Percentiles rank a stretch among this genome's conserved stretches.
These are phyloP conservation scores for Agonopterix heracliana DNA, from an alignment of 2,888 invertebrate species.

Conservation along the genomic window DNA sequence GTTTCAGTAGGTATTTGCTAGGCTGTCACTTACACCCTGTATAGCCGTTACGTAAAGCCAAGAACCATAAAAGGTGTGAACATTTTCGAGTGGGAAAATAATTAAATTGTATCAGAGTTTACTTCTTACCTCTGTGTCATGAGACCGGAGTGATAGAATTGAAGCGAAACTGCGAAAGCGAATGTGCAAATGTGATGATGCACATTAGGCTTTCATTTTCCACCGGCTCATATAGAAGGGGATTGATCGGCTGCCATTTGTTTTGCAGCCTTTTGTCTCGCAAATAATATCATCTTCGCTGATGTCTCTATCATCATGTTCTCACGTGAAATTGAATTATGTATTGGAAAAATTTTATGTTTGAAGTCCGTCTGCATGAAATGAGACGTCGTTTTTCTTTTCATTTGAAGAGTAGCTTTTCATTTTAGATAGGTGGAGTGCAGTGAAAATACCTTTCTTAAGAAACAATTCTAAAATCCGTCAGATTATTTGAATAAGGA, in stretches of 20 bases:
- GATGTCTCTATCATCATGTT: slow-evolving; percentile 28
- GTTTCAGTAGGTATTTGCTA: too few species aligned
- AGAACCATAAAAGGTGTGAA: too few species aligned
- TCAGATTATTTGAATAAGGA: too few species aligned
- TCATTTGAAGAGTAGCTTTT: not conserved
- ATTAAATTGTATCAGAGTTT: too few species aligned
- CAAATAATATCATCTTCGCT: slow-evolving; percentile 27
- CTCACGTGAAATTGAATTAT: slow-evolving; percentile 28
- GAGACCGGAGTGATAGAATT: slow-evolving; percentile 34
- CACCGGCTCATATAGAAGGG: slow-evolving; percentile 30
- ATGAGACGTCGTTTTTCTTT: not conserved
- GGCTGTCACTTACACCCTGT: too few species aligned
- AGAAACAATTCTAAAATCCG: too few species aligned
- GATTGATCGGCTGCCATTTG: slow-evolving; percentile 59
- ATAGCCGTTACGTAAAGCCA: too few species aligned
- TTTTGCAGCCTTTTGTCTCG: slow-evolving; percentile 34
- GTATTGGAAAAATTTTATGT: not conserved
- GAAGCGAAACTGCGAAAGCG: slow-evolving; percentile 63
- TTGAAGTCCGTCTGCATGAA: too few species aligned
- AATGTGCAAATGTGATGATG: slow-evolving; percentile 69
- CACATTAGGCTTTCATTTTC: slow-evolving; percentile 64
- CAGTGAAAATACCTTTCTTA: too few species aligned
- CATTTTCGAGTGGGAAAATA: too few species aligned
- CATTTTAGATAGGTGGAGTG: too few species aligned
- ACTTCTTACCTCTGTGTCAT: not conserved